Evolutionary conservation across 2,888 invertebrate species (phyloP).

Genomic region (Cepaea hortensis): DNA sequence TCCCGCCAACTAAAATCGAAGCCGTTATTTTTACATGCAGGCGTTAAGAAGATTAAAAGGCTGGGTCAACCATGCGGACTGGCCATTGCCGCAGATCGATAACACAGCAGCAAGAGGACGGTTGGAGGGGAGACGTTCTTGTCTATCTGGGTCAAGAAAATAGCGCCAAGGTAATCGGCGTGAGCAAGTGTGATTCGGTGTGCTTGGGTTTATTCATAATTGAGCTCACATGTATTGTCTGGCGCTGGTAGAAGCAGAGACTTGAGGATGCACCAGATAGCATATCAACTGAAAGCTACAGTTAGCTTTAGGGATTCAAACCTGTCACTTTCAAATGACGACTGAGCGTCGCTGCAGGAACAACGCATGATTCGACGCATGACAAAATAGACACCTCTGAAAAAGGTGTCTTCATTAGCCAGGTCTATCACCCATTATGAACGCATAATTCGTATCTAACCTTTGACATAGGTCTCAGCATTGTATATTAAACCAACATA

Average conservation of each 20-base stretch:
- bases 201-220: not conserved
- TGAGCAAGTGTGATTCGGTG: not conserved
- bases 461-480: no score
- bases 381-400: no score
- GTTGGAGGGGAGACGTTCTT: not conserved
- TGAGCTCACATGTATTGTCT: not conserved
- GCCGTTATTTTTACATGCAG: slow-evolving; percentile 23
- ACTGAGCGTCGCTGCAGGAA: no score
- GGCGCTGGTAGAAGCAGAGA: not conserved
- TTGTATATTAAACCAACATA: no score
- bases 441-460: no score
- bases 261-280: no score
- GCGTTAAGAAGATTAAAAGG: slow-evolving; percentile 31
- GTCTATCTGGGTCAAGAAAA: not conserved
- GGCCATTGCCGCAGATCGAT: slow-evolving; percentile 30
- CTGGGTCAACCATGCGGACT: slow-evolving; percentile 24
- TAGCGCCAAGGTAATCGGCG: not conserved
- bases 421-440: no score
- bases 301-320: no score
- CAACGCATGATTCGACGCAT: no score
- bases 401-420: no score
- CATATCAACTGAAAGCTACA: no score
- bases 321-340: no score
- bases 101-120: not conserved
- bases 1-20: slow-evolving; percentile 16